Conservation (phyloP, 1,140 invertebrate genomes). For the Sinonovacula constricta region DNA sequence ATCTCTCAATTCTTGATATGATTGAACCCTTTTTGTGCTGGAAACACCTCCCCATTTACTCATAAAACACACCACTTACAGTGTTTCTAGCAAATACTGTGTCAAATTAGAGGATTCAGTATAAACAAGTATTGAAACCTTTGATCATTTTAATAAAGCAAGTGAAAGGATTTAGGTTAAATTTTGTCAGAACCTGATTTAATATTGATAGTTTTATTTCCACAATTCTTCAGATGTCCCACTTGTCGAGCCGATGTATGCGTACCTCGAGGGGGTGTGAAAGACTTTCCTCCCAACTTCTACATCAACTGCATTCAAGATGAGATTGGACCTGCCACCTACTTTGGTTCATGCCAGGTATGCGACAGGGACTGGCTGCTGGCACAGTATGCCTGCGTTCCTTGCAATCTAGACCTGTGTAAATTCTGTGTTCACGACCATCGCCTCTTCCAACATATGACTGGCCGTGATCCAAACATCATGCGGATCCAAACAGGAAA, state of each 20-base stretch:
- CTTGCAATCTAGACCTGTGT: slow-evolving; percentile 73
- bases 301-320: slow-evolving; percentile 73
- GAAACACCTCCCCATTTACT: no score
- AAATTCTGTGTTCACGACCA: slow-evolving; percentile 72
- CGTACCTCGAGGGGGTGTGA: slow-evolving; percentile 68
- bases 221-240: slow-evolving; percentile 62
- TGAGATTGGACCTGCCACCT: slow-evolving; percentile 64
- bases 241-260: slow-evolving; percentile 70
- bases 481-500: slow-evolving; percentile 66
- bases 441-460: slow-evolving; percentile 66
- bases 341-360: slow-evolving; percentile 65
- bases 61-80: no score
- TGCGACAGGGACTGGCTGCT: slow-evolving; percentile 66
- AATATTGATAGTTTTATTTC: no score
- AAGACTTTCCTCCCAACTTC: slow-evolving; percentile 73
- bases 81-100: no score
- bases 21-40: no score
- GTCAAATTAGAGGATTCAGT: no score
- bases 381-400: slow-evolving; percentile 70
- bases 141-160: no score
- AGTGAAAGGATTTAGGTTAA: no score
- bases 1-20: no score
- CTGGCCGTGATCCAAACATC: slow-evolving; percentile 59
- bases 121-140: no score
- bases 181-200: no score